Evolutionary conservation across 1,140 invertebrate species (phyloP).

Genomic region (Marisa cornuarietis): DNA sequence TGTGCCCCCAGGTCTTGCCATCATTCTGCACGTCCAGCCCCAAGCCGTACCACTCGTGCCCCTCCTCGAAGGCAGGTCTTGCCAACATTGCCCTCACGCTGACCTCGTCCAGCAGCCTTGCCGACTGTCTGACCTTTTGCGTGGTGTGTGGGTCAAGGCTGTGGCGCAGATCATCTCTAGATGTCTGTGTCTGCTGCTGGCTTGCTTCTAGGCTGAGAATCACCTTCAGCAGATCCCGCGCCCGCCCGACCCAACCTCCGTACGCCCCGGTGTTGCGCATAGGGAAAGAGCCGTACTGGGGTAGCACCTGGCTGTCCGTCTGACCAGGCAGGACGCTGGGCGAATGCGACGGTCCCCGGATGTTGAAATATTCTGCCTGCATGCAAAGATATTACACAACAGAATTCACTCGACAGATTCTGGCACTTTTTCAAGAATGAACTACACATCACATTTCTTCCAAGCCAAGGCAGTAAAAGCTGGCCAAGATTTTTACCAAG

Average conservation of each 20-base stretch:
- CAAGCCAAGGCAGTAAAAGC: too few species aligned
- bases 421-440: not conserved
- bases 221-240: slow-evolving; percentile 42
- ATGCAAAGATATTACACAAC: not conserved
- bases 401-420: not conserved
- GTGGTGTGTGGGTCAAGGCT: not conserved
- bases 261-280: slow-evolving; percentile 53
- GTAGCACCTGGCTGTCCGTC: slow-evolving; percentile 27
- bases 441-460: not conserved
- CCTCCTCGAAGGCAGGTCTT: slow-evolving; percentile 10
- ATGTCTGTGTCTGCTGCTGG: too few species aligned
- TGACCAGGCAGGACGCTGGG: slow-evolving; percentile 37
- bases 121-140: too few species aligned
- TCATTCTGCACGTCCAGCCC: slow-evolving; percentile 57
- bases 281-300: slow-evolving; percentile 58
- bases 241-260: slow-evolving; percentile 53
- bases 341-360: slow-evolving; percentile 34
- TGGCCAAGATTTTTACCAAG: too few species aligned
- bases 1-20: slow-evolving; percentile 56
- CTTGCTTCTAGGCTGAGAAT: slow-evolving; percentile 35
- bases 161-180: not conserved
- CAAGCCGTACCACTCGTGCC: slow-evolving; percentile 59
- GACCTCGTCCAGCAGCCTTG: too few species aligned
- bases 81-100: not conserved
- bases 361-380: slow-evolving; percentile 60